A percentile compares a stretch with the other conserved stretches of the same genome.
Evolutionary conservation across 92 coral and sea anemone genomes (phyloP).

Genomic region (Actinernus sp.): DNA sequence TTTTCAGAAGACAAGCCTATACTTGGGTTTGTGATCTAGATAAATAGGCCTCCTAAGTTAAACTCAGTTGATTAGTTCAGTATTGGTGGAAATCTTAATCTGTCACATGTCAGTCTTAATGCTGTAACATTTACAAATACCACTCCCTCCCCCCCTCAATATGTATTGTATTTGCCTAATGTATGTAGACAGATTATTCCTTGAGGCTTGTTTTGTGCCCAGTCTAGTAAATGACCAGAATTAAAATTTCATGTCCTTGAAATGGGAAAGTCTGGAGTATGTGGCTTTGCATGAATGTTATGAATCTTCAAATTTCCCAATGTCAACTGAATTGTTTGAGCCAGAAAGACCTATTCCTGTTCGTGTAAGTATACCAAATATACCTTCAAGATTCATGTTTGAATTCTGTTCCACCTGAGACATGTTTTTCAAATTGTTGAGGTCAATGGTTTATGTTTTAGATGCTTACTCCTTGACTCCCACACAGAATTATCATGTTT

Average conservation of each 20-base stretch:
- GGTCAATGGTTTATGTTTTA: conserved; percentile 3
- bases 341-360: conserved; percentile 53
- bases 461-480: not conserved
- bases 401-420: not conserved
- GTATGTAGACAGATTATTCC: conserved; percentile 48
- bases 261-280: conserved; percentile 35
- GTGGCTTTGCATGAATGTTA: conserved; percentile 7
- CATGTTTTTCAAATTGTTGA: not conserved
- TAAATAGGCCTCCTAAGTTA: no score
- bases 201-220: conserved; percentile 66
- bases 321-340: conserved; percentile 52
- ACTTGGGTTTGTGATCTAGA: no score
- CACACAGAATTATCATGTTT: not conserved
- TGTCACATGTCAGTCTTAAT: not conserved
- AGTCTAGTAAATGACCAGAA: conserved; percentile 63
- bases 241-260: conserved; percentile 89
- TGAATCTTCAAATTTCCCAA: conserved; percentile 7
- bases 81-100: no score
- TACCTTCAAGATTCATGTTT: not conserved
- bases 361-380: conserved; percentile 45
- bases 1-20: no score
- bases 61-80: no score
- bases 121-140: not conserved
- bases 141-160: conserved; percentile 19
- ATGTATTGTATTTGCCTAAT: conserved; percentile 30